Evolutionary conservation across 2,113 vertebrate species (phyloP).

Genomic region (Phyllostomus discolor): DNA sequence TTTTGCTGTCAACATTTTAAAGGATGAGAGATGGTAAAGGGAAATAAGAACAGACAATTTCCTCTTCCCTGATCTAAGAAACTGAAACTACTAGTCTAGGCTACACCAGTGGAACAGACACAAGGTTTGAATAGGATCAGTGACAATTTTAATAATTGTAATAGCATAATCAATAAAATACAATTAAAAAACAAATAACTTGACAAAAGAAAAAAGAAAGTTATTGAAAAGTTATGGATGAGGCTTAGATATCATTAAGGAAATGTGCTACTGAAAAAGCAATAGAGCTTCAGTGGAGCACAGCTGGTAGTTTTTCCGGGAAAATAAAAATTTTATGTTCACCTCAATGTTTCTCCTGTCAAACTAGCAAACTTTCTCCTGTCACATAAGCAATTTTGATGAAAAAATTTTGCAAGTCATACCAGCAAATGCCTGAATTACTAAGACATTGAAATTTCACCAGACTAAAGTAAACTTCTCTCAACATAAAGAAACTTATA

Average conservation of each 20-base stretch:
- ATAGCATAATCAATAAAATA: too few species aligned
- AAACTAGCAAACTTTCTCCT: too few species aligned
- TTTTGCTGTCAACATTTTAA: background rate
- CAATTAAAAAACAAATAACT: too few species aligned
- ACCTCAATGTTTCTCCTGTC: background rate
- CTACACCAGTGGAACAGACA: background rate
- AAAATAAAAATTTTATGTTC: constrained; percentile 13
- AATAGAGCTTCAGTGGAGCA: background rate
- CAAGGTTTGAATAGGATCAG: background rate
- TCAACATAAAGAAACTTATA: background rate
- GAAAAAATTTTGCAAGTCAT: background rate
- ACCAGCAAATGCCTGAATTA: background rate
- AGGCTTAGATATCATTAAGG: background rate
- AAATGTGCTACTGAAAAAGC: background rate
- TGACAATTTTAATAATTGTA: background rate
- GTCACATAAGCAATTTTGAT: background rate
- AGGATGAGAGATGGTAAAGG: background rate
- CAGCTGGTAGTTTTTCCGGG: background rate
- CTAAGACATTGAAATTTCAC: background rate
- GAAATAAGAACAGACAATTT: background rate
- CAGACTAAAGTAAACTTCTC: background rate
- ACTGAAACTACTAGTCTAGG: background rate
- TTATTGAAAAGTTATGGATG: background rate
- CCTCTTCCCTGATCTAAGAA: background rate
- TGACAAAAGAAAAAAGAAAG: background rate